Evolutionary conservation across 2,113 vertebrate species (phyloP).

Genomic region (Romanogobio albipinnatus): DNA sequence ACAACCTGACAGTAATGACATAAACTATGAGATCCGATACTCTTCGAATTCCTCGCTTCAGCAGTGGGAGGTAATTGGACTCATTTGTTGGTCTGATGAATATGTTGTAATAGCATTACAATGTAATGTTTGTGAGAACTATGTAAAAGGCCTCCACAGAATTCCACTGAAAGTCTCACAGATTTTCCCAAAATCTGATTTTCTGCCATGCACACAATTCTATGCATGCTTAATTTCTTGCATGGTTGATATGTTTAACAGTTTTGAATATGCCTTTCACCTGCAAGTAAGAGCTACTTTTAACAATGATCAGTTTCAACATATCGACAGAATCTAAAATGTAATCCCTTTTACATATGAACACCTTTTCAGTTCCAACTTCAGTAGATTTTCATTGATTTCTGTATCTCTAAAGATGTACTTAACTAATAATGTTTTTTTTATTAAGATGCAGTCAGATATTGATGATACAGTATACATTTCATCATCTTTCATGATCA

Average conservation of each 20-base stretch:
- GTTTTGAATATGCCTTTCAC: not conserved
- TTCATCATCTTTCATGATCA: too few species aligned
- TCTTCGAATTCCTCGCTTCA: conserved; percentile 63
- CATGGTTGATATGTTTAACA: not conserved
- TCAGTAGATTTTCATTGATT: not conserved
- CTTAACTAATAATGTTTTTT: not conserved
- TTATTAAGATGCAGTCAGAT: too few species aligned
- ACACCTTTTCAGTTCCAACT: not conserved
- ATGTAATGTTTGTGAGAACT: not conserved
- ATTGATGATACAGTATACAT: too few species aligned
- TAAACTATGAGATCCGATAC: conserved; percentile 83
- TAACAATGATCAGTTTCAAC: not conserved
- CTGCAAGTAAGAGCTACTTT: not conserved
- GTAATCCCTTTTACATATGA: not conserved
- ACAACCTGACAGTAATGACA: conserved; percentile 47
- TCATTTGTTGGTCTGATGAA: not conserved
- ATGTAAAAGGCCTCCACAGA: not conserved
- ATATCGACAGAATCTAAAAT: not conserved
- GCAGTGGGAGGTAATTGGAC: conserved; percentile 67
- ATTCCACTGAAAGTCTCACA: not conserved
- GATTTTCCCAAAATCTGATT: not conserved
- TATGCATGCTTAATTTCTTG: not conserved
- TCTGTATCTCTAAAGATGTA: not conserved
- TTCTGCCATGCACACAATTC: not conserved
- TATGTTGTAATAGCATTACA: not conserved